Base-by-base conservation (phyloP, 2,797 vertebrate genomes). In the Paedocypris micromegethes region DNA sequence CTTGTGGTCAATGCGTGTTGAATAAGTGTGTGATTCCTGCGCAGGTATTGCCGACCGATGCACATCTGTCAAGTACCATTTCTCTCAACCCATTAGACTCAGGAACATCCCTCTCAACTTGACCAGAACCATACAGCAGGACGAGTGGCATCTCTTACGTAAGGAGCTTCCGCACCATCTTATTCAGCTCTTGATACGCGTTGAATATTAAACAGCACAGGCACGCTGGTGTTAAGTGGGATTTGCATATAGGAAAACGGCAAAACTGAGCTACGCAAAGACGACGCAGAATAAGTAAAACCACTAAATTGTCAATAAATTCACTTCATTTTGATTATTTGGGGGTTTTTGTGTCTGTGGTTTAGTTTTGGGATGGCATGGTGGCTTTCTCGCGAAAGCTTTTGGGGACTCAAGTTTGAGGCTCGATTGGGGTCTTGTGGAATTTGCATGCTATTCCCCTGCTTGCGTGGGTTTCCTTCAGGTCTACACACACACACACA, bases 71-170 rank as follows among this genome's bases (percentile, higher is more conserved):
- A 93, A 92, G 83, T 93, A 94, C 81, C 90, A 90, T 77, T 92
- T 93, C 81, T 91, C 92, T 54, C 91, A 93, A 73, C 90, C 90
- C 7, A 89, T 93, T 77, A 80, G 85, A 78, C 82, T 94, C 73
- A 78, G 88, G 78, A 92, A 92, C 83, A 86, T 93, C 79, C 89
- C 89, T 3, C 88, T 94, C 77, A 93, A 92, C 83, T 82, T 93
- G 77, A 92, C 88, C 38, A 90, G 90, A 74, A 90, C 84, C 65
- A 93, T 94, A 72, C 91, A 92, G 47, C 90, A 94, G 83, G 90
- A 94, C 0, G 87, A 94, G 80, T 91, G 91, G 91, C 91, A 92
- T 72, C 88, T 94, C 69, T 83, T 93, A 59, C 88, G 84, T 93
- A 83, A 90, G 90, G 63, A 56, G 62, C 49, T 66, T 60, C 79